phyloP scores from a whole-genome alignment of 1,140 invertebrate species.

The Colletes latitarsis region DNA sequence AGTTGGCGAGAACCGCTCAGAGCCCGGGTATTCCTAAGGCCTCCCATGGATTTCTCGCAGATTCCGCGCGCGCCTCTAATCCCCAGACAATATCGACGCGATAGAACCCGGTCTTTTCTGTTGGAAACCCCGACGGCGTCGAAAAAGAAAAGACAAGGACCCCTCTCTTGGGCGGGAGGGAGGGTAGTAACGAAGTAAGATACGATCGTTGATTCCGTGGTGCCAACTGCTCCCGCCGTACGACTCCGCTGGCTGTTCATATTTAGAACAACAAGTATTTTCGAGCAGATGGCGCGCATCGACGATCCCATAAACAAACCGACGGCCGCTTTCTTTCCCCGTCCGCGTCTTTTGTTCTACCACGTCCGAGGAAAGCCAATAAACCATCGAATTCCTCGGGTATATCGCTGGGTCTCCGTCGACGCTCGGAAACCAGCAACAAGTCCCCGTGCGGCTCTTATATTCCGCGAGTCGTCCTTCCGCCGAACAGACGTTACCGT shows the following conservation, averaged over 20 bases:
- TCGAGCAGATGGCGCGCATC: conserved; percentile 76
- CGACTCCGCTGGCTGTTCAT: conserved; percentile 60
- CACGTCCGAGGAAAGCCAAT: conserved; percentile 79
- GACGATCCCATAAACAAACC: conserved; percentile 76
- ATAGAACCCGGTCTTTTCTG: too few species aligned
- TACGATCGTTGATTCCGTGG: conserved; percentile 49
- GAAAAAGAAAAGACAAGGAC: conserved; percentile 20
- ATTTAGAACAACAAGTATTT: conserved; percentile 77
- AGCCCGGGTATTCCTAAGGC: neutral
- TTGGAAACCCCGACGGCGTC: neutral
- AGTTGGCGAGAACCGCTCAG: neutral
- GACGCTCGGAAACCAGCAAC: conserved; percentile 73
- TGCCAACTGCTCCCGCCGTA: conserved; percentile 60
- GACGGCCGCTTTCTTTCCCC: conserved; percentile 54
- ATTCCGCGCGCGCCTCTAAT: conserved; percentile 6
- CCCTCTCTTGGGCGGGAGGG: neutral
- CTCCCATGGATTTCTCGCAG: neutral
- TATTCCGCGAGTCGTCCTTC: conserved; percentile 69
- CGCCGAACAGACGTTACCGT: conserved; percentile 55
- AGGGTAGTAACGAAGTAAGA: conserved; percentile 14
- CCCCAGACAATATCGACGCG: conserved; percentile 6
- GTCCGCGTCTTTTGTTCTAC: conserved; percentile 70
- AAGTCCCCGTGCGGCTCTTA: conserved; percentile 72
- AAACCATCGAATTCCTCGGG: conserved; percentile 79
- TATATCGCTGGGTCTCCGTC: conserved; percentile 72